Evolutionary conservation across 2,797 vertebrate genomes (phyloP).

Genomic region (Buceros bicornis): DNA sequence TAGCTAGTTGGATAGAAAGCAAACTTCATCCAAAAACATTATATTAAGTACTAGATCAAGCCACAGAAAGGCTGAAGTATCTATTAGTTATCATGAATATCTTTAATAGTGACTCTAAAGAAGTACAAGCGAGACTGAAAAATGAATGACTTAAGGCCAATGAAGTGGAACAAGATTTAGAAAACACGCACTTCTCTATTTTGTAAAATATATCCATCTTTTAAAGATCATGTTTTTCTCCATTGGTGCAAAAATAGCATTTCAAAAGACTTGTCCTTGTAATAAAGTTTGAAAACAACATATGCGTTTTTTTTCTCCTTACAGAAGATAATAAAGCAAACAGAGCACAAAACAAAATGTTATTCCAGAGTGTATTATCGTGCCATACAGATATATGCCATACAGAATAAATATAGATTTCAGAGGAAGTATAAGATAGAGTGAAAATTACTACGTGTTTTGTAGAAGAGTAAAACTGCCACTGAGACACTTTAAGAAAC

Average conservation of each 20-base stretch:
- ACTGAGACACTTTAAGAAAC: not conserved
- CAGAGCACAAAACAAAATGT: not conserved
- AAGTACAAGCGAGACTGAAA: not conserved
- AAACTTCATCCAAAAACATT: not conserved
- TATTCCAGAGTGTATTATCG: not conserved
- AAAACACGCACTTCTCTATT: not conserved
- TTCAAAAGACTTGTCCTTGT: not conserved
- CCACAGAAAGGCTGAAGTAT: not conserved
- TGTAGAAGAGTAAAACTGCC: not conserved
- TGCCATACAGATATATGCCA: not conserved
- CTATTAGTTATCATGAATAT: not conserved
- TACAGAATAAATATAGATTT: conserved; percentile 39
- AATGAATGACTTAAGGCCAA: conserved; percentile 12
- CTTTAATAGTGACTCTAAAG: not conserved
- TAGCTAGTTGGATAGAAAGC: not conserved
- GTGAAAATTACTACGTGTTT: conserved; percentile 16
- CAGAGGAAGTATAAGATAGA: not conserved
- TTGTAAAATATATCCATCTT: conserved; percentile 17
- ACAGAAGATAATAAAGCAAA: not conserved
- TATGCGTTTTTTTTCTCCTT: not conserved
- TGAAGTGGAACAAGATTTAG: conserved; percentile 6
- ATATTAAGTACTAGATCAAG: not conserved
- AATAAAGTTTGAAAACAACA: conserved; percentile 8
- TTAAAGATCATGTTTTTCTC: conserved; percentile 1
- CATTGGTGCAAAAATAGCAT: not conserved